phyloP scores from a whole-genome alignment of 2,113 vertebrate genomes.

The Stercorarius parasiticus region DNA sequence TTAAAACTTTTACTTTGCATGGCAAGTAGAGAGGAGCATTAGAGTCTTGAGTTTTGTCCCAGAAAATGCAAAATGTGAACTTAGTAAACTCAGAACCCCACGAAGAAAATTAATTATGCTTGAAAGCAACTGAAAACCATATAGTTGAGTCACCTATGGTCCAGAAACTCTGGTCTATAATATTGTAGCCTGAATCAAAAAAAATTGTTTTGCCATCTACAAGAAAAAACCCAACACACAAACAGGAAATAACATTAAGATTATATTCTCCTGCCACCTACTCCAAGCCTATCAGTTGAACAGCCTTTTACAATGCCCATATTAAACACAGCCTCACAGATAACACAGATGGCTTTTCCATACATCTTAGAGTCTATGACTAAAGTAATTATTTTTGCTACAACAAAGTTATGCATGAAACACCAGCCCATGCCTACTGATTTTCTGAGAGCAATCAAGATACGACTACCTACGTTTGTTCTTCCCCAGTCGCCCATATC shows the following conservation, averaged over 20 bases:
- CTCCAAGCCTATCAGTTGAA: background rate
- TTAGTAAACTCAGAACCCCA: background rate
- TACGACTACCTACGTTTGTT: background rate
- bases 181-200: background rate
- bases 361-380: background rate
- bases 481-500: background rate
- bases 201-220: background rate
- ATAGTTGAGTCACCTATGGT: background rate
- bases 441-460: background rate
- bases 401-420: background rate
- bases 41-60: background rate
- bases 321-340: background rate
- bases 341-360: background rate
- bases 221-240: background rate
- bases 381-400: background rate
- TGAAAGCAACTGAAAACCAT: background rate
- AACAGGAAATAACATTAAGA: background rate
- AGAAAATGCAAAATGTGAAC: background rate
- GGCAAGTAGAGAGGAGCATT: background rate
- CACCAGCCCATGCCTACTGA: background rate
- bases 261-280: background rate
- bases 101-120: background rate
- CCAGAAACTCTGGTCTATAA: background rate
- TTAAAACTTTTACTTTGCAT: background rate
- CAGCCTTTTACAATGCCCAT: background rate